These are phyloP conservation scores for Pelodiscus sinensis DNA, from an alignment of 2,113 vertebrate species.

Conservation along the genomic window DNA sequence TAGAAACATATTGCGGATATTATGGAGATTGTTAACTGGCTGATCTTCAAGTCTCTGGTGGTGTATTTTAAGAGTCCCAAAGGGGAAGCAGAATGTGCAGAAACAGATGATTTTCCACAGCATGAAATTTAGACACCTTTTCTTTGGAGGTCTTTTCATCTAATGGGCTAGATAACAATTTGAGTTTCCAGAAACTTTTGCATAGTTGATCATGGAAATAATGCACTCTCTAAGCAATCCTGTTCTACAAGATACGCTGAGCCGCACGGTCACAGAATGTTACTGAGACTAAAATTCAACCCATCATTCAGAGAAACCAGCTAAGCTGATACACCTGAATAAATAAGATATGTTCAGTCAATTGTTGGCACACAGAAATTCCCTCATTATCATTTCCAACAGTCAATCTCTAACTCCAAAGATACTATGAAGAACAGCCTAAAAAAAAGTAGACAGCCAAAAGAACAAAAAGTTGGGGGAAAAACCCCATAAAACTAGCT, in stretches of 20 bases:
- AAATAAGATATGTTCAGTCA: background rate
- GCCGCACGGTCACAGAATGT: background rate
- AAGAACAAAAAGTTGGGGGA: rapidly evolving
- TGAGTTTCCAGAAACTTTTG: background rate
- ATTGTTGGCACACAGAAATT: background rate
- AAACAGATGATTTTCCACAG: background rate
- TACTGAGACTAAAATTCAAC: background rate
- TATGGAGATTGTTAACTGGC: background rate
- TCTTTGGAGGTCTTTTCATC: background rate
- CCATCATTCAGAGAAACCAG: background rate
- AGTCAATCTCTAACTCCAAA: background rate
- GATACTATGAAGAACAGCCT: background rate
- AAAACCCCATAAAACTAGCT: background rate
- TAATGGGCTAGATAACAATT: background rate
- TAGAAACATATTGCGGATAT: background rate
- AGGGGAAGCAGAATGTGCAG: background rate
- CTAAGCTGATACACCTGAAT: background rate
- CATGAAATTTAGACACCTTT: background rate
- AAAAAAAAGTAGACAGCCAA: background rate
- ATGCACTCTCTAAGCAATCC: background rate
- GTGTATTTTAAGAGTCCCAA: background rate
- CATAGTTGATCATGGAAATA: background rate
- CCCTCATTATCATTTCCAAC: background rate
- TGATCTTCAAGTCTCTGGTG: rapidly evolving
- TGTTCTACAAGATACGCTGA: background rate